Base-by-base conservation (phyloP, 2,113 vertebrate species). In the Coreoperca whiteheadi region DNA sequence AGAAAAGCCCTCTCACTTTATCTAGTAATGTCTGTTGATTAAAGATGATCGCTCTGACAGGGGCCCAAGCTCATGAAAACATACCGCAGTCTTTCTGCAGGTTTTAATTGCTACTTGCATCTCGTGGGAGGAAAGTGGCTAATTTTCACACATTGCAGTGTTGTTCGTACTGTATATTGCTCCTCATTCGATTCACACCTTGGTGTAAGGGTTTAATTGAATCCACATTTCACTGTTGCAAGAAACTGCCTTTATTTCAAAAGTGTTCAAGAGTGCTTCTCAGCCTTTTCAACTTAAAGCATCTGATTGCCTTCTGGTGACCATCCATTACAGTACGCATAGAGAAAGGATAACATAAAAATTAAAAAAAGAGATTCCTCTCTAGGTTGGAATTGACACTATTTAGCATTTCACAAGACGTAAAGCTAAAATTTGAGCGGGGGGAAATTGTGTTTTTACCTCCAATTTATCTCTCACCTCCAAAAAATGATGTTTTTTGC, bases 71-170 rank as follows among this genome's bases (percentile, higher is more conserved):
- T 83, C 74, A 53, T 76, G 72, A 77, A 80, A 82, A 81, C 75
- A 68, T 18, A 72, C 57, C 23, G 80, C 65, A 43, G 72, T 20
- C 54, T 67, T 83, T 66, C 66, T 84, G 61, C 30, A 14, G 28
- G 60, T 79, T 91, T 89, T 87, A 85, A 84, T 85, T 85, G 81
- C 84, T 50, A 32, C 74, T 74, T 60, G 51, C 37, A 41, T 75
- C 73, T 87, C 79, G 82, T 15, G 54, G 82, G 81, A 88, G 75
- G 74, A 54, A 79, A 65, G 77, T 87, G 60, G 72, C 30, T 78
- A 79, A 85, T 74, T 46, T 84, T 88, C 54, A 61, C 77, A 77
- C 21, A 79, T 82, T 78, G 63, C 11, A 70, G 25, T 43, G 37
- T 25, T 79, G 74, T 81, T 48, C 65, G 37, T 69, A 34, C 16